Base-by-base conservation (phyloP, 2,113 vertebrate species). In the Pampusana beccarii region DNA sequence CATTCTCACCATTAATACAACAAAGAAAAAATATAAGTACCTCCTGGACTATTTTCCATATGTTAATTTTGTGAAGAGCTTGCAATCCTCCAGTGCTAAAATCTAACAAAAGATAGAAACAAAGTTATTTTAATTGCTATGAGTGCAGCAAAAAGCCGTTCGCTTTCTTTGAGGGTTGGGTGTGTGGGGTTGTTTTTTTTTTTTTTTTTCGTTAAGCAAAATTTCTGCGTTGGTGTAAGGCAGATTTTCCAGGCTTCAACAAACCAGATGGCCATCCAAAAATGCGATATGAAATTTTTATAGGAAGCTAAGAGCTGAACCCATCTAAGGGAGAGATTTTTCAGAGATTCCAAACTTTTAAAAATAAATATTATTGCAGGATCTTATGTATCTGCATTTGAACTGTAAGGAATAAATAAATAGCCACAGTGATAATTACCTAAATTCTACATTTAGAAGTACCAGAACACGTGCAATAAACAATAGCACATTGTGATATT, bases 221-320 rank as follows among this genome's bases (percentile, higher is more conserved):
- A 98, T 97, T 98, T 98, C 97, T 98, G 98, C 97, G 97, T 98
- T 98, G 98, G 98, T 98, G 98, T 98, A 98, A 98, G 97, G 98
- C 98, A 98, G 98, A 98, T 98, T 98, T 98, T 98, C 90, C 97
- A 98, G 95, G 97, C 98, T 98, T 98, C 98, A 98, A 96, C 98
- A 98, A 98, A 98, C 97, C 98, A 98, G 98, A 98, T 98, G 98
- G 98, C 97, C 97, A 97, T 98, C 98, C 98, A 98, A 98, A 98
- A 98, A 98, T 98, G 98, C 97, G 91, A 98, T 97, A 97, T 97
- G 97, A 98, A 98, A 98, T 97, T 98, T 98, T 98, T 98, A 98
- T 98, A 98, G 97, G 97, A 98, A 98, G 96, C 96, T 97, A 95
- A 97, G 98, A 97, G 95, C 96, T 97, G 96, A 97, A 98, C 90